Percentiles rank a stretch among this genome's conserved stretches.
phyloP scores from a whole-genome alignment of 2,113 vertebrate genomes.

The Xerus inauris region DNA sequence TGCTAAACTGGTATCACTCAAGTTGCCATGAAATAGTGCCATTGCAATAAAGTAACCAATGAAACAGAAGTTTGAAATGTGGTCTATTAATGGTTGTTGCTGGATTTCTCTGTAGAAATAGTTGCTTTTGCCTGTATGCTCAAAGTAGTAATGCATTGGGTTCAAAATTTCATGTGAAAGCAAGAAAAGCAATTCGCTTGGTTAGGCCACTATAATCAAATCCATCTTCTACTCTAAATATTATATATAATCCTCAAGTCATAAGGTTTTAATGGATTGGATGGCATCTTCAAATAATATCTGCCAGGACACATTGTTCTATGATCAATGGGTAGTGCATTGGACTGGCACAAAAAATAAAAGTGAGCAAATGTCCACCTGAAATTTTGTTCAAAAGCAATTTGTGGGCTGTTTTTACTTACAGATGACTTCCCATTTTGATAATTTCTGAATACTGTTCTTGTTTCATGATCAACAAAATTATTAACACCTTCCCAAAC shows the following conservation, averaged over 20 bases:
- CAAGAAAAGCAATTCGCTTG: constrained; percentile 81
- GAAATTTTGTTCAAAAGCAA: background rate
- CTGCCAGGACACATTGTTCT: background rate
- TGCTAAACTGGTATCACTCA: constrained; percentile 97
- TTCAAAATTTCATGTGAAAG: background rate
- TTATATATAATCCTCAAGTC: constrained; percentile 97
- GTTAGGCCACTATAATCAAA: constrained; percentile 96
- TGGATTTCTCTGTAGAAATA: background rate
- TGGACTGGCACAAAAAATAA: background rate
- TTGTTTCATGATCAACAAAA: background rate
- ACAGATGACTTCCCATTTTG: background rate
- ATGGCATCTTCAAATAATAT: background rate
- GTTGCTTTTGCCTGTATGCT: background rate
- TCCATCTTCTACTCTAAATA: constrained; percentile 98
- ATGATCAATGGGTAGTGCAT: background rate
- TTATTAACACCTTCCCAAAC: background rate
- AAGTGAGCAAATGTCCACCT: background rate
- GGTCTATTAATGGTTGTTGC: background rate
- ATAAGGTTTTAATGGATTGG: constrained; percentile 92
- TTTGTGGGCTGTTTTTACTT: background rate
- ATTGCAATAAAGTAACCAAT: background rate
- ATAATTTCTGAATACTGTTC: background rate
- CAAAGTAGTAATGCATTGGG: background rate
- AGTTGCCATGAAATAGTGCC: constrained; percentile 98
- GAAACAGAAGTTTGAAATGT: background rate